Evolutionary conservation across 2,113 vertebrate genomes (phyloP).

Genomic region (Sterna hirundo): DNA sequence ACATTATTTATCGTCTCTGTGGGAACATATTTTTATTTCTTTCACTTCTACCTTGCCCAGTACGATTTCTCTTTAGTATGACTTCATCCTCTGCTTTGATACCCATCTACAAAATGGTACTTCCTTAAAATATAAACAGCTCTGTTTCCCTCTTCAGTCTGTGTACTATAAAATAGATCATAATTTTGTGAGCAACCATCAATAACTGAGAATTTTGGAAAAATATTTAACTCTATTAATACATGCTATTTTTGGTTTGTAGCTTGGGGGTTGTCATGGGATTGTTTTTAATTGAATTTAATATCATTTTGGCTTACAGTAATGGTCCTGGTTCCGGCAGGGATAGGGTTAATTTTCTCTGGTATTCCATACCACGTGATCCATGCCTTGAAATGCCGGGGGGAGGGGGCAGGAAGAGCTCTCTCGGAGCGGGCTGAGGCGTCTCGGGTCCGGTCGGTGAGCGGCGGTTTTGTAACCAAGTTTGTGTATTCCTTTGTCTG

Average conservation of each 20-base stretch:
- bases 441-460: too few relatives aligned
- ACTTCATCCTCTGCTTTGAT: not conserved
- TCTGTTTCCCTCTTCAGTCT: not conserved
- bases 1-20: not conserved
- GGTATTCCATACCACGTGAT: too few relatives aligned
- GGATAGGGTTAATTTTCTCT: too few relatives aligned
- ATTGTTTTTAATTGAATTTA: conserved; percentile 5
- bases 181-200: not conserved
- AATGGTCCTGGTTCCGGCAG: too few relatives aligned
- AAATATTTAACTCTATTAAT: not conserved
- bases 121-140: not conserved
- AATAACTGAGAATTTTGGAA: not conserved
- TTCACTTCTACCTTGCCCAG: not conserved
- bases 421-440: too few relatives aligned
- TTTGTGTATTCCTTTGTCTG: too few relatives aligned
- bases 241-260: not conserved
- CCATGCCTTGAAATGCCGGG: too few relatives aligned
- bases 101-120: not conserved
- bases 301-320: not conserved
- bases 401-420: too few relatives aligned
- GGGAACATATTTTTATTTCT: not conserved
- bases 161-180: not conserved
- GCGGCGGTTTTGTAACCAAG: too few relatives aligned
- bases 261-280: not conserved
- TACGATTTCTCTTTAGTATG: not conserved